Evolutionary conservation across 2,888 invertebrate genomes (phyloP).

Genomic region (Rotaria sp.): DNA sequence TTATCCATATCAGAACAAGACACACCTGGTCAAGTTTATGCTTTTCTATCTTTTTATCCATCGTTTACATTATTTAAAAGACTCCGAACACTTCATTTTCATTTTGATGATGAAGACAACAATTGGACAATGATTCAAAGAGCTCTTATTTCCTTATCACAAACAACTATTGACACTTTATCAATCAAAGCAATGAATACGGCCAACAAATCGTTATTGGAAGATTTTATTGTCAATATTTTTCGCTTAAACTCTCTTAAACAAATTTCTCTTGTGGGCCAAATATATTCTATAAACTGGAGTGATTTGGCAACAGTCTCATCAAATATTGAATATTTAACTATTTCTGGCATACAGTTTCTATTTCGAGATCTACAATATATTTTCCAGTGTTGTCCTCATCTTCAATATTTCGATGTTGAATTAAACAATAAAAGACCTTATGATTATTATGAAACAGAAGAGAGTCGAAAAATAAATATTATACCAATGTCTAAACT

Average conservation of each 20-base stretch:
- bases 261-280: neutral
- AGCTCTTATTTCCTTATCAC: neutral
- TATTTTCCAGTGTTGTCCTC: neutral
- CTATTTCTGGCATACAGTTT: neutral
- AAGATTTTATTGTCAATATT: neutral
- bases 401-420: neutral
- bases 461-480: too few species aligned
- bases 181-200: neutral
- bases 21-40: neutral
- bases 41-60: neutral
- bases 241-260: neutral
- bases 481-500: neutral
- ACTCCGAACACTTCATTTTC: neutral
- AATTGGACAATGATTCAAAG: neutral
- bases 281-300: too few species aligned
- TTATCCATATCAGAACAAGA: neutral
- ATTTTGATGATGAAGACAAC: neutral
- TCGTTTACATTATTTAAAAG: neutral
- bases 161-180: neutral
- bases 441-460: too few species aligned
- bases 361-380: neutral
- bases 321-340: neutral
- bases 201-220: rapidly evolving
- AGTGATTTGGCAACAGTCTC: neutral
- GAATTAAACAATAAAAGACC: neutral